Percentiles rank a stretch among this genome's conserved stretches.
phyloP scores from a whole-genome alignment of 2,113 vertebrate species.

The Cynocephalus volans region DNA sequence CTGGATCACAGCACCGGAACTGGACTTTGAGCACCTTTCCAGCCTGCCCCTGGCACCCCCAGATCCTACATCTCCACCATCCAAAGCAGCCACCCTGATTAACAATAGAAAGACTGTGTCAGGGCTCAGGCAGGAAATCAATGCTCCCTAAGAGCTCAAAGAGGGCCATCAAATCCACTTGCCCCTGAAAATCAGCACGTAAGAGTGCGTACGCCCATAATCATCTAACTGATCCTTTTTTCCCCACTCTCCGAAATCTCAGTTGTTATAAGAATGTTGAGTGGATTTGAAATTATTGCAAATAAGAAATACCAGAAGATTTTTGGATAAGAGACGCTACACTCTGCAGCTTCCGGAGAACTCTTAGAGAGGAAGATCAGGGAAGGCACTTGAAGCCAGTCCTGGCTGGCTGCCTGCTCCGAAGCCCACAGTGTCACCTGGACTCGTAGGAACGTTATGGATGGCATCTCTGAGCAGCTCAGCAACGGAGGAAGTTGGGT shows the following conservation, averaged over 20 bases:
- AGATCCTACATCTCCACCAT: neutral
- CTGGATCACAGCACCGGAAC: neutral
- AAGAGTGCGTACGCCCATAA: neutral
- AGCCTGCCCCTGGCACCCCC: neutral
- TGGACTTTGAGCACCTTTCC: neutral
- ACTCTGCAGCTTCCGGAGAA: conserved; percentile 72
- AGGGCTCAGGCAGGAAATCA: conserved; percentile 20
- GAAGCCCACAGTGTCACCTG: conserved; percentile 36
- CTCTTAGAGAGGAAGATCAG: conserved; percentile 71
- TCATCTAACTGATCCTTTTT: neutral
- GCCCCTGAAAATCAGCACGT: conserved; percentile 59
- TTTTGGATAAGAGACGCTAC: conserved; percentile 76
- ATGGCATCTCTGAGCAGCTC: neutral
- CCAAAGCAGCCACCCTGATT: neutral
- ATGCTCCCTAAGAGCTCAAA: conserved; percentile 44
- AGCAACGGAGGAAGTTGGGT: neutral
- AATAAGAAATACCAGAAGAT: conserved; percentile 79
- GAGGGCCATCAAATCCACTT: neutral
- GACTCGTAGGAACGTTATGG: neutral
- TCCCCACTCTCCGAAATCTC: conserved; percentile 60
- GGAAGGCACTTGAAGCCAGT: conserved; percentile 64
- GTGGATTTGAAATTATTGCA: conserved; percentile 81
- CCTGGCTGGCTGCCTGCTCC: conserved; percentile 65
- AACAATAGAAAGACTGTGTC: neutral
- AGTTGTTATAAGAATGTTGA: conserved; percentile 74